A percentile compares a stretch with the other conserved stretches of the same genome.
phyloP scores from a whole-genome alignment of 2,888 invertebrate genomes.

The Plebejus melissa region DNA sequence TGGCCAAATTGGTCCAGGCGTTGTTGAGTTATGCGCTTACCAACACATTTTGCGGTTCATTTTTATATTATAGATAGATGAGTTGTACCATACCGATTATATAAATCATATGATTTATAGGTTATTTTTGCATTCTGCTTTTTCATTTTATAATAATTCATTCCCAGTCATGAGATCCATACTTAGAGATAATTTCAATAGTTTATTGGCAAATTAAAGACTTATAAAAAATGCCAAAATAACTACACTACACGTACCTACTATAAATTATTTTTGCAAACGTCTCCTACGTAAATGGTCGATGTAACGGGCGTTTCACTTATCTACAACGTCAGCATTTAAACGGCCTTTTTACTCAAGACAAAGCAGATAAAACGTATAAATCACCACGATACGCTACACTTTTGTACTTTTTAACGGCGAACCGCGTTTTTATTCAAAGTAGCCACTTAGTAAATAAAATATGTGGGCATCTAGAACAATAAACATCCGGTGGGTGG shows the following conservation, averaged over 20 bases:
- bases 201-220: neutral
- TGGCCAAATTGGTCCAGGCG: no score
- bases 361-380: constrained; percentile 48
- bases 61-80: no score
- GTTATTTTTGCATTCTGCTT: no score
- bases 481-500: constrained; percentile 69
- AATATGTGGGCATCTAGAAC: constrained; percentile 72
- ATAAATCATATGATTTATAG: no score
- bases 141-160: no score
- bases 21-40: no score
- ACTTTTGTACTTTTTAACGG: constrained; percentile 69
- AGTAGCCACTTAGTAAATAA: constrained; percentile 76
- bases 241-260: neutral
- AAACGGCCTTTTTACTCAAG: constrained; percentile 38
- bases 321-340: constrained; percentile 30
- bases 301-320: neutral
- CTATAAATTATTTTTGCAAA: neutral
- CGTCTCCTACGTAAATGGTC: neutral
- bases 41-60: no score
- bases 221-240: no score
- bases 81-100: no score
- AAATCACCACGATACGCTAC: constrained; percentile 51
- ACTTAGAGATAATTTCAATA: neutral
- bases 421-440: constrained; percentile 76
- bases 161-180: no score